Conservation (phyloP, 2,888 invertebrate species). For the Exocentrus adspersus region DNA sequence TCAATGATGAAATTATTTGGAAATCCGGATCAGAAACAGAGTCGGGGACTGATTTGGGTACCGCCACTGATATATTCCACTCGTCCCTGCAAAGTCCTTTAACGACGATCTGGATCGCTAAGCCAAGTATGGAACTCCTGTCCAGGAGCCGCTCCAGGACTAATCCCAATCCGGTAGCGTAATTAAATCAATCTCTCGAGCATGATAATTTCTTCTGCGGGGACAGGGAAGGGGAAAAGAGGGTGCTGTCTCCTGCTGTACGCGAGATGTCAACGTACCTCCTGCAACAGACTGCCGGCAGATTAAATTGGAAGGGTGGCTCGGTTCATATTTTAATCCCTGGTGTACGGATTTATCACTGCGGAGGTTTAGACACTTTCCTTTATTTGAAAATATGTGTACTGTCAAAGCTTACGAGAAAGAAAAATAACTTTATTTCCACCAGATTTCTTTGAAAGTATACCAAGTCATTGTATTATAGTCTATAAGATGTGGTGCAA, state of each 20-base stretch:
- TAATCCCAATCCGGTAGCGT: slow-evolving; percentile 13
- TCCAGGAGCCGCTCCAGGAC: slow-evolving; percentile 2
- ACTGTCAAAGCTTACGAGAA: too few relatives aligned
- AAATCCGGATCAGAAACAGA: slow-evolving; percentile 57
- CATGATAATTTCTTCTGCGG: slow-evolving; percentile 18
- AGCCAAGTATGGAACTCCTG: slow-evolving; percentile 7
- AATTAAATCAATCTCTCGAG: slow-evolving; percentile 29
- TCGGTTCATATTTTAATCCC: too few relatives aligned
- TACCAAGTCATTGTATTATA: too few relatives aligned
- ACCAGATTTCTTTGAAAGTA: too few relatives aligned
- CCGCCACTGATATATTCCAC: not conserved
- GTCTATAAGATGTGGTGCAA: too few relatives aligned
- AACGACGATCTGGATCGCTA: not conserved
- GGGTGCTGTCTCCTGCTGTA: slow-evolving; percentile 5
- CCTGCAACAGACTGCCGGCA: not conserved
- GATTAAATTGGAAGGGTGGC: not conserved
- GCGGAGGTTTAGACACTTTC: too few relatives aligned
- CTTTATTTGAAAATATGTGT: too few relatives aligned
- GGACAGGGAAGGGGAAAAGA: too few relatives aligned
- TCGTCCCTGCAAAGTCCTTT: not conserved
- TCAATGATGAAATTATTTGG: slow-evolving; percentile 60
- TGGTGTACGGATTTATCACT: too few relatives aligned
- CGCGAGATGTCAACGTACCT: slow-evolving; percentile 1
- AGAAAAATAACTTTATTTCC: too few relatives aligned
- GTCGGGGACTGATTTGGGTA: too few relatives aligned